A percentile compares a stretch with the other conserved stretches of the same genome.
Evolutionary conservation across 2,797 vertebrate species (phyloP).

Genomic region (Hippopotamyrus pictus): DNA sequence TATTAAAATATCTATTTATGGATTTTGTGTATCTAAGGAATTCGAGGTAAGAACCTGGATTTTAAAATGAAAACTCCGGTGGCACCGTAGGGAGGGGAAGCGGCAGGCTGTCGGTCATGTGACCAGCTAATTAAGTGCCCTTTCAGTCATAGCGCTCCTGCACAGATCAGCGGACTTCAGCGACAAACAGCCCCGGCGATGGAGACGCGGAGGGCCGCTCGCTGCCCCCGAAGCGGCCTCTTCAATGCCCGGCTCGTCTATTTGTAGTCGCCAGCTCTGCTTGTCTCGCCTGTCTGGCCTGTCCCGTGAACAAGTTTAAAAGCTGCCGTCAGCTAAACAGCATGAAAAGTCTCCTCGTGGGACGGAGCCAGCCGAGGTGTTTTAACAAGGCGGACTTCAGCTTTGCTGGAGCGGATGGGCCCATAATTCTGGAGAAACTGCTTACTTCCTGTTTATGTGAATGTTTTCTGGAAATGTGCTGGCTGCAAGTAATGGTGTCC

Average conservation of each 20-base stretch:
- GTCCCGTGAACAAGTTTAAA: conserved; percentile 7
- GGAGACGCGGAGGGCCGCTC: not conserved
- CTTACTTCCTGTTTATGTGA: conserved; percentile 3
- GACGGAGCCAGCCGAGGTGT: not conserved
- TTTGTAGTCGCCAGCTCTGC: not conserved
- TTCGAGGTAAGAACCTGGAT: not conserved
- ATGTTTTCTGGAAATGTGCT: not conserved
- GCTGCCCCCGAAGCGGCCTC: not conserved
- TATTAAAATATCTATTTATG: conserved; percentile 6
- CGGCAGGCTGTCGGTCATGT: not conserved
- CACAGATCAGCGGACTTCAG: not conserved
- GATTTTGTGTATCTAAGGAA: not conserved
- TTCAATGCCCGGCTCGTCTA: not conserved
- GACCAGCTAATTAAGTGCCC: not conserved
- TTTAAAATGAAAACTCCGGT: not conserved
- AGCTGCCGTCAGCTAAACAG: conserved; percentile 10
- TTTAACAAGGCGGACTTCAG: not conserved
- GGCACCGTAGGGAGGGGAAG: not conserved
- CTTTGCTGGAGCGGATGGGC: not conserved
- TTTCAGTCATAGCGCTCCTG: not conserved
- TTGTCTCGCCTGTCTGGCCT: not conserved
- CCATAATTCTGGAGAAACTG: not conserved
- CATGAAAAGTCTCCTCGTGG: not conserved
- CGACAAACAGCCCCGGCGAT: not conserved
- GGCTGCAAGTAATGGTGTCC: not conserved